A percentile compares a stretch with the other conserved stretches of the same genome.
These are phyloP conservation scores for Willisornis vidua DNA, from an alignment of 2,113 vertebrate species.

Conservation along the genomic window DNA sequence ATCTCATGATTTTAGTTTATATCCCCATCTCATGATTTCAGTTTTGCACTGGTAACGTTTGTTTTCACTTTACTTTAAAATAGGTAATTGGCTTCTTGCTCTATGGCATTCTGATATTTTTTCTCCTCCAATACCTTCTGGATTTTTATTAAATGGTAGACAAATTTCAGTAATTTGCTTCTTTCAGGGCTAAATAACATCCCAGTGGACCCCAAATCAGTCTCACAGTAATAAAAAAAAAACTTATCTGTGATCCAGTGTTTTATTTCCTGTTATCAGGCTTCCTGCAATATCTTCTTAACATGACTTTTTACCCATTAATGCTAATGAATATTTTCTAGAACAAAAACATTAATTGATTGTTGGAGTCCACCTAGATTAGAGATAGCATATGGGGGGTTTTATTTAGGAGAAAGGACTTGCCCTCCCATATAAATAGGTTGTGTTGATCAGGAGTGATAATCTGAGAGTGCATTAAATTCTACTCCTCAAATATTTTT, in stretches of 20 bases:
- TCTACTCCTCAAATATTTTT: background rate
- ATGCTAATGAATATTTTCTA: background rate
- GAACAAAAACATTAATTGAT: background rate
- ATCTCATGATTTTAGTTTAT: background rate
- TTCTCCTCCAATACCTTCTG: background rate
- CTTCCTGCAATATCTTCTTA: background rate
- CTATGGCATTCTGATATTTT: background rate
- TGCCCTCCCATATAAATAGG: background rate
- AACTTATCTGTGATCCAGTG: background rate
- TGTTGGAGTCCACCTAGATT: background rate
- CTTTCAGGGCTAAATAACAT: background rate
- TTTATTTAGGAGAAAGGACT: background rate
- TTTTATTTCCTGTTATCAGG: background rate
- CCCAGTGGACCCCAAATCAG: background rate
- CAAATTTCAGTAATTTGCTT: background rate
- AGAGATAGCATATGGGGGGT: background rate
- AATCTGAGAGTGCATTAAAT: background rate
- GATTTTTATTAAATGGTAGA: background rate
- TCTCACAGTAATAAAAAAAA: background rate
- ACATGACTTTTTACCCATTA: background rate
- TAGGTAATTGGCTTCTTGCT: background rate
- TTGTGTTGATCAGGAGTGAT: background rate
- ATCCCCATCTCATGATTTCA: background rate
- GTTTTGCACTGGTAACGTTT: background rate
- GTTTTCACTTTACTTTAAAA: background rate